Conservation (phyloP, 2,113 vertebrate species). For the Tetrax tetrax region DNA sequence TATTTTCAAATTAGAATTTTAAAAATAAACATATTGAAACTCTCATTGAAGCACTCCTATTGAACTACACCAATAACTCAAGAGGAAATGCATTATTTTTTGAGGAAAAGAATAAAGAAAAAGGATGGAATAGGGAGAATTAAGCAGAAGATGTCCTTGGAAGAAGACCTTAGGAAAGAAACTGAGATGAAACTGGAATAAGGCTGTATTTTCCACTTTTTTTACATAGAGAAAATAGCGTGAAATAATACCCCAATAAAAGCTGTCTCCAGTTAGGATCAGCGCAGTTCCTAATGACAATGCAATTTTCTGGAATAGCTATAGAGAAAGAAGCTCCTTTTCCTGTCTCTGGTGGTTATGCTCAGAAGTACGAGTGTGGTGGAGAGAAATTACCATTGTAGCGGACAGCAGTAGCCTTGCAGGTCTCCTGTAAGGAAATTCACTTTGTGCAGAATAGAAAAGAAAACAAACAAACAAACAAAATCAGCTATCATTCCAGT, state of each 20-base stretch:
- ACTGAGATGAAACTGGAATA: background rate
- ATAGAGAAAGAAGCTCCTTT: background rate
- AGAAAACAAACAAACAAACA: background rate
- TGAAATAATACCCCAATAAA: background rate
- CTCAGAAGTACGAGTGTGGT: background rate
- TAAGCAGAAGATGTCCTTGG: background rate
- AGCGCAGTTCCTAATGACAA: background rate
- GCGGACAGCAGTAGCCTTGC: background rate
- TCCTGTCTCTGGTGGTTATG: background rate
- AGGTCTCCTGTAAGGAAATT: background rate
- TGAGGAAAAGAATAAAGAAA: background rate
- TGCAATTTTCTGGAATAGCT: background rate
- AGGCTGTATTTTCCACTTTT: background rate
- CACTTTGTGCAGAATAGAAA: background rate
- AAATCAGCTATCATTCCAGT: background rate
- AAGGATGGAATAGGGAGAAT: background rate
- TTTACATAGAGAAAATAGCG: background rate
- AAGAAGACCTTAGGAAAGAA: background rate
- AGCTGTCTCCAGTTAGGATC: background rate
- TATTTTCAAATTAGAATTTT: background rate
- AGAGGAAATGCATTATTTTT: background rate
- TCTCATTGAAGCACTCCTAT: background rate
- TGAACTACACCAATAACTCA: background rate
- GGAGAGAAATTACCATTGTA: background rate
- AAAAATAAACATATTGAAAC: background rate